Percentiles rank a stretch among this genome's conserved stretches.
Evolutionary conservation across 2,113 vertebrate genomes (phyloP).

Genomic region (Peromyscus leucopus): DNA sequence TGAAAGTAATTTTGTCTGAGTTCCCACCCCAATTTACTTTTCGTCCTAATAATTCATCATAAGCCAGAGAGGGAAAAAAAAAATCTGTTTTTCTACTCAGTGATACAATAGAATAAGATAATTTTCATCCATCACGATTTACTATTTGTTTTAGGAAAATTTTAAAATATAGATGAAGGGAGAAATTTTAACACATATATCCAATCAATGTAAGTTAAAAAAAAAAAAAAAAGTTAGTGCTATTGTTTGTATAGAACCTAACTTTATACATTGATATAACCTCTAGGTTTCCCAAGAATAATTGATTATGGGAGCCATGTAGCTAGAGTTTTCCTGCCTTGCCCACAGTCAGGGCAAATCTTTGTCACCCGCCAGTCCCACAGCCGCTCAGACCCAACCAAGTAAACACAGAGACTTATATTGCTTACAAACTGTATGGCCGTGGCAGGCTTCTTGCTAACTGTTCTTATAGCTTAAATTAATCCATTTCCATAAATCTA

Average conservation of each 20-base stretch:
- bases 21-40: constrained; percentile 46
- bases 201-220: neutral
- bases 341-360: too few relatives aligned
- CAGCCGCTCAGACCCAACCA: too few relatives aligned
- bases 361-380: too few relatives aligned
- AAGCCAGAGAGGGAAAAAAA: neutral
- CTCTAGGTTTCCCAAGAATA: constrained; percentile 20
- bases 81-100: neutral
- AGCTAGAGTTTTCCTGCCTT: too few relatives aligned
- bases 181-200: neutral
- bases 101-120: constrained; percentile 23
- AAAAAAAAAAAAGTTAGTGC: neutral
- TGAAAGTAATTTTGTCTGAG: constrained; percentile 11
- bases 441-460: too few relatives aligned
- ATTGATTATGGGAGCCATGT: constrained; percentile 8
- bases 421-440: too few relatives aligned
- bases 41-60: constrained; percentile 48
- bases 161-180: neutral
- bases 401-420: too few relatives aligned
- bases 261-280: constrained; percentile 27
- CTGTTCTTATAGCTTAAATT: too few relatives aligned
- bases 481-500: too few relatives aligned
- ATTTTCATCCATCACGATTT: neutral
- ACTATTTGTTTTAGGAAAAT: neutral
- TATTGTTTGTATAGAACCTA: neutral